phyloP scores from a whole-genome alignment of 2,113 vertebrate species.

The Pelvicachromis taeniatus region DNA sequence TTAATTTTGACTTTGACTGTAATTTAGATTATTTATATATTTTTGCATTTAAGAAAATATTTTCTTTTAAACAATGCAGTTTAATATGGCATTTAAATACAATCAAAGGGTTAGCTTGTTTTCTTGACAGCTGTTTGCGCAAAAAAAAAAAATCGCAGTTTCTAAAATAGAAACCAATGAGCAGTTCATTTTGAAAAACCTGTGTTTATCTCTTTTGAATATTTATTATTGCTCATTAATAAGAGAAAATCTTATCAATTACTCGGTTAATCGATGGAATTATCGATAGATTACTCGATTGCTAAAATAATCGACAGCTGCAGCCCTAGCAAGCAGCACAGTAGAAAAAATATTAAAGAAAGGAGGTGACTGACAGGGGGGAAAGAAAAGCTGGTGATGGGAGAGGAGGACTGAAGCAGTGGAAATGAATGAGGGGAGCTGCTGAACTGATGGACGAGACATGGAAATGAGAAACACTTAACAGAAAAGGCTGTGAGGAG shows the following conservation, averaged over 20 bases:
- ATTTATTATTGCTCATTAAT: not conserved
- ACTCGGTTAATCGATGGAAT: not conserved
- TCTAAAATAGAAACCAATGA: not conserved
- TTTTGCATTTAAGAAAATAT: not conserved
- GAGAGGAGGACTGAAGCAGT: not conserved
- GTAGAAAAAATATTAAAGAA: not conserved
- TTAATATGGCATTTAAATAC: no score
- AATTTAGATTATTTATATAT: not conserved
- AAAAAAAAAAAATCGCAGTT: not conserved
- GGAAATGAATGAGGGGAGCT: conserved; percentile 13
- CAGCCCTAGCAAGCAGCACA: not conserved
- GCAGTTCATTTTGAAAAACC: not conserved
- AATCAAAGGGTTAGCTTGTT: not conserved
- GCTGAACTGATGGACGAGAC: not conserved
- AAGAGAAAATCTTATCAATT: not conserved
- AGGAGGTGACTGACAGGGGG: not conserved
- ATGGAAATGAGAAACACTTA: not conserved
- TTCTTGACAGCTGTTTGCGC: not conserved
- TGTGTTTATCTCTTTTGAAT: not conserved
- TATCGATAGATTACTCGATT: not conserved
- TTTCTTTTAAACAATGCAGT: not conserved
- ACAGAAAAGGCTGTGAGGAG: not conserved
- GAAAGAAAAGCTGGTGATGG: not conserved
- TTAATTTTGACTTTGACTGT: not conserved
- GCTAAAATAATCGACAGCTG: not conserved